Percentiles rank a stretch among this genome's conserved stretches.
Conservation (phyloP, 2,797 vertebrate species). For the Sebastolobus alascanus region DNA sequence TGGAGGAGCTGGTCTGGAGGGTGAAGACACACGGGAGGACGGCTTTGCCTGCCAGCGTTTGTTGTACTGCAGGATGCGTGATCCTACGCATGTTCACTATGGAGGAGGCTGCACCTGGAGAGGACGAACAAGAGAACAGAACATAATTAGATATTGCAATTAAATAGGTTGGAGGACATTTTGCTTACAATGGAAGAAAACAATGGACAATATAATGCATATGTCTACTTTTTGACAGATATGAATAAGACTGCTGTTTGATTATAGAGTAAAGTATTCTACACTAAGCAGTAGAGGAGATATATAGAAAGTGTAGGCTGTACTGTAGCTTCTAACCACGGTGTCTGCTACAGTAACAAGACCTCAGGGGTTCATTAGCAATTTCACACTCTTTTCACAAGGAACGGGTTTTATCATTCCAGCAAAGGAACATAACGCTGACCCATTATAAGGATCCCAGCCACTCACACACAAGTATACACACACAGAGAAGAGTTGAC, state of each 20-base stretch:
- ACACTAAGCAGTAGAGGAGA: not conserved
- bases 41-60: slow-evolving; percentile 87
- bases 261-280: slow-evolving; percentile 9
- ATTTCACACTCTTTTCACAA: slow-evolving; percentile 42
- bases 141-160: slow-evolving; percentile 9
- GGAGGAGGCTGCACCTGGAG: slow-evolving; percentile 82
- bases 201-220: not conserved
- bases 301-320: slow-evolving; percentile 16
- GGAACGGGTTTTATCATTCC: slow-evolving; percentile 16
- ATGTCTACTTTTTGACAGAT: not conserved
- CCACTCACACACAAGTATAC: not conserved
- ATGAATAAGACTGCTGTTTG: slow-evolving; percentile 4
- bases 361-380: slow-evolving; percentile 58
- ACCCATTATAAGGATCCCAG: not conserved
- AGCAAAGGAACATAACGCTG: not conserved
- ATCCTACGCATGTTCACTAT: slow-evolving; percentile 89
- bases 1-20: slow-evolving; percentile 70
- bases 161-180: slow-evolving; percentile 7
- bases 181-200: slow-evolving; percentile 2
- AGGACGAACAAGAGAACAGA: slow-evolving; percentile 5
- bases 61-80: slow-evolving; percentile 80
- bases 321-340: slow-evolving; percentile 7
- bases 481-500: not conserved
- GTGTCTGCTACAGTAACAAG: slow-evolving; percentile 35
- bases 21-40: slow-evolving; percentile 91